Conservation (phyloP, 2,113 vertebrate genomes). For the Xenopus laevis region DNA sequence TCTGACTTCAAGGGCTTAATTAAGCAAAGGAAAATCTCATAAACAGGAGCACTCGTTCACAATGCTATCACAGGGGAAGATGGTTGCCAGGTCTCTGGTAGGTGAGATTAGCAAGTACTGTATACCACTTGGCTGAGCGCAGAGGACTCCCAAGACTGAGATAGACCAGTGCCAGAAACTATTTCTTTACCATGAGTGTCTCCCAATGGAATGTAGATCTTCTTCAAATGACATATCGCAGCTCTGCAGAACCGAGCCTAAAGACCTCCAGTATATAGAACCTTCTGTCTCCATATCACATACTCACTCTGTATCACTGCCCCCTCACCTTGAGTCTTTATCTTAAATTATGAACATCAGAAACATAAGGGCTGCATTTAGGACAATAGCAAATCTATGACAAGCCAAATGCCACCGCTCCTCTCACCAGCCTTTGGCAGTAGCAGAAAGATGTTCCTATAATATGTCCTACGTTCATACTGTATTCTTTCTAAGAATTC, state of each 20-base stretch:
- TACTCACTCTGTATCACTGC: slow-evolving; percentile 7
- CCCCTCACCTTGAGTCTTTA: too few relatives aligned
- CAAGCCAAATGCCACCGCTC: too few relatives aligned
- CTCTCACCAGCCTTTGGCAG: too few relatives aligned
- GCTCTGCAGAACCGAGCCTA: neutral
- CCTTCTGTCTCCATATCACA: neutral
- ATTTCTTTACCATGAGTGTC: neutral
- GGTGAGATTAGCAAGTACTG: slow-evolving; percentile 22
- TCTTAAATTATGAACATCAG: too few relatives aligned
- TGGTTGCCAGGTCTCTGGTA: slow-evolving; percentile 17
- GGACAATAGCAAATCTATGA: too few relatives aligned
- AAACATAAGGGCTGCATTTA: too few relatives aligned
- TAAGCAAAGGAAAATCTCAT: slow-evolving; percentile 37
- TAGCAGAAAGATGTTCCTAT: too few relatives aligned
- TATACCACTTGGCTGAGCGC: neutral
- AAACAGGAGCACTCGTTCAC: slow-evolving; percentile 7
- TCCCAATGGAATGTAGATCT: slow-evolving; percentile 26
- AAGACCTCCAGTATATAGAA: slow-evolving; percentile 11
- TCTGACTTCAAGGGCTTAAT: slow-evolving; percentile 35
- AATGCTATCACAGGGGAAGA: slow-evolving; percentile 11
- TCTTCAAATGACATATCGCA: slow-evolving; percentile 28
- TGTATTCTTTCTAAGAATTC: too few relatives aligned
- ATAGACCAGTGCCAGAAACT: neutral
- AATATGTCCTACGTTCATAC: too few relatives aligned
- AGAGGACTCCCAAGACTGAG: neutral